Percentiles rank a stretch among this genome's conserved stretches.
These are phyloP conservation scores for Chelonoidis abingdonii DNA, from an alignment of 2,113 vertebrate species.

Conservation along the genomic window DNA sequence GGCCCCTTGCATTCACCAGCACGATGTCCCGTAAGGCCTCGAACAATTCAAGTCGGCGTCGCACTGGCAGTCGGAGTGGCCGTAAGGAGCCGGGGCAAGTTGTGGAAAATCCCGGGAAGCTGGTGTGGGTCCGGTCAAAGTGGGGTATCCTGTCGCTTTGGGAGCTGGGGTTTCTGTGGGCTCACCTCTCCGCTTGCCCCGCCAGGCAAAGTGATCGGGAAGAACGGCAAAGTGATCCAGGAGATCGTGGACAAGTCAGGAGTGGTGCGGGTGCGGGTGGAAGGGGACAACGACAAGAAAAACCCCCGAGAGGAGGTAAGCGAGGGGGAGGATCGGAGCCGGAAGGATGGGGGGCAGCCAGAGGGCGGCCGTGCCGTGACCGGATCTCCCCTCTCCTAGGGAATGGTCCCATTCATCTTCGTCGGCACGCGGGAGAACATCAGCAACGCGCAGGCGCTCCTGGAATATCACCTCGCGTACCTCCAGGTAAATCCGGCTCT, in stretches of 20 bases:
- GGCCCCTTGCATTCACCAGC: too few relatives aligned
- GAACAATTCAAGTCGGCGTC: too few relatives aligned
- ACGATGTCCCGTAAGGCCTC: too few relatives aligned
- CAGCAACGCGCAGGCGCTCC: conserved; percentile 91
- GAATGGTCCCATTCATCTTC: conserved; percentile 94
- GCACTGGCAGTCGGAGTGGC: too few relatives aligned
- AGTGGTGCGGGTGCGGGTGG: conserved; percentile 92
- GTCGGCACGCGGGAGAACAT: conserved; percentile 95
- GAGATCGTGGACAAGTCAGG: conserved; percentile 96
- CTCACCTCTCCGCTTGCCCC: background rate
- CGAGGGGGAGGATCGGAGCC: background rate
- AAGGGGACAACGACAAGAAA: conserved; percentile 94
- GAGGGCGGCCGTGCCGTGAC: background rate
- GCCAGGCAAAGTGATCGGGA: conserved; percentile 94
- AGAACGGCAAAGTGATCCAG: conserved; percentile 94
- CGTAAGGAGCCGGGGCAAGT: background rate
- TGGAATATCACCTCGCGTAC: conserved; percentile 94
- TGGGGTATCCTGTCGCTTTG: background rate
- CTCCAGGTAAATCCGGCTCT: conserved; percentile 82
- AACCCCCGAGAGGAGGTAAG: conserved; percentile 85
- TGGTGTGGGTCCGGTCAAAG: background rate
- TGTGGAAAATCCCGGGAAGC: background rate
- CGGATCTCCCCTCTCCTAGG: conserved; percentile 68
- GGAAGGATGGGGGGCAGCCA: background rate
- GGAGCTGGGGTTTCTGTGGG: background rate